phyloP scores from a whole-genome alignment of 2,797 vertebrate species.

The Crocodylus rhombifer region DNA sequence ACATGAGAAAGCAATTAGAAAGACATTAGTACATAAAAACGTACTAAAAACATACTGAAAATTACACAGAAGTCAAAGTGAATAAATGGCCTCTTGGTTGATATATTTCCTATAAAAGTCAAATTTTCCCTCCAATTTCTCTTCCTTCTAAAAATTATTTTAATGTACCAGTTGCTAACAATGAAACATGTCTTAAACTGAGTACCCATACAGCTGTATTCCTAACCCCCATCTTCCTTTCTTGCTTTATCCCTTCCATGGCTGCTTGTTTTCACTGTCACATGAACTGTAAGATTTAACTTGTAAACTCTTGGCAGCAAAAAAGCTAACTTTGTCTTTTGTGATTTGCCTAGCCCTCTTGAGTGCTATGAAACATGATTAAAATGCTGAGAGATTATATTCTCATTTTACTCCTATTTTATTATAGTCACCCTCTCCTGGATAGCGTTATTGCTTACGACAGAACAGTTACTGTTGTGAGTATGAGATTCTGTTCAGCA shows the following conservation, averaged over 20 bases:
- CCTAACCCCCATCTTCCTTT: fast-evolving
- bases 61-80: not conserved
- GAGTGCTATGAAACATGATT: not conserved
- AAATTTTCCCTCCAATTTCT: not conserved
- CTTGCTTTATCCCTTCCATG: not conserved
- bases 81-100: not conserved
- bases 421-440: not conserved
- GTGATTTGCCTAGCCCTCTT: not conserved
- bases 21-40: not conserved
- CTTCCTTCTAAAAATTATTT: not conserved
- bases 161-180: not conserved
- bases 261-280: not conserved
- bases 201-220: not conserved
- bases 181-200: not conserved
- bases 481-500: not conserved
- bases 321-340: not conserved
- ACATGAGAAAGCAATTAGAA: not conserved
- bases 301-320: not conserved
- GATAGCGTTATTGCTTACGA: not conserved
- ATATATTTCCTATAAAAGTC: not conserved
- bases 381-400: not conserved
- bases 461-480: not conserved
- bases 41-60: not conserved
- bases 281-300: not conserved
- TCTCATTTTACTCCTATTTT: not conserved